Conservation (phyloP, 2,888 invertebrate genomes). For the Esperia sulphurella region DNA sequence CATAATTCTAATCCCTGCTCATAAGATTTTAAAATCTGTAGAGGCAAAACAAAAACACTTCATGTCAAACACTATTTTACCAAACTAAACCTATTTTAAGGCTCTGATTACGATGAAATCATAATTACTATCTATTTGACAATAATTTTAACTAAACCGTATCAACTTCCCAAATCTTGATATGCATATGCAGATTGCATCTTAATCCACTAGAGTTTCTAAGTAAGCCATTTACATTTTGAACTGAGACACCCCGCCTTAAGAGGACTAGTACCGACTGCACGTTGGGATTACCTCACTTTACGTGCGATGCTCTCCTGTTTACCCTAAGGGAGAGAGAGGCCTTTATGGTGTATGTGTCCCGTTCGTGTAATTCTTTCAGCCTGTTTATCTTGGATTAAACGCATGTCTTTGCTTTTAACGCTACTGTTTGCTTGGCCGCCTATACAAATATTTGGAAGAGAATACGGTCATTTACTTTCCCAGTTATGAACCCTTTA, state of each 20-base stretch:
- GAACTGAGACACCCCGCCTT: constrained; percentile 52
- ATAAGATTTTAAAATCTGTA: no score
- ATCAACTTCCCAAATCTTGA: constrained; percentile 30
- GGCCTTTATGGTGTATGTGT: constrained; percentile 61
- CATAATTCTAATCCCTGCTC: no score
- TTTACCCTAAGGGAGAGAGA: constrained; percentile 53
- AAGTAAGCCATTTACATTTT: constrained; percentile 63
- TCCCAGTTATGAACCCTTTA: constrained; percentile 62
- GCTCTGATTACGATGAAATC: not conserved
- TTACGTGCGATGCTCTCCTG: constrained; percentile 46
- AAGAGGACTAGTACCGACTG: constrained; percentile 45
- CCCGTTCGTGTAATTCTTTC: constrained; percentile 66
- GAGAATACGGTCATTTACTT: constrained; percentile 61
- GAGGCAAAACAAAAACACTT: no score
- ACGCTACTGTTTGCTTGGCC: constrained; percentile 68
- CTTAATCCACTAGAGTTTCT: constrained; percentile 54
- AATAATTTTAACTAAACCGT: not conserved
- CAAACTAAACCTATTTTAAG: no score
- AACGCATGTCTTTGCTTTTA: constrained; percentile 74
- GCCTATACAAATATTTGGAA: constrained; percentile 69
- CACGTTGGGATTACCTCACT: constrained; percentile 66
- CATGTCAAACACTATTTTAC: no score
- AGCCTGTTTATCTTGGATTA: constrained; percentile 73
- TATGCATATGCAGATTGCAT: constrained; percentile 56
- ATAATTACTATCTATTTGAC: not conserved